These are phyloP conservation scores for Hesperia comma DNA, from an alignment of 2,888 invertebrate genomes.

Conservation along the genomic window DNA sequence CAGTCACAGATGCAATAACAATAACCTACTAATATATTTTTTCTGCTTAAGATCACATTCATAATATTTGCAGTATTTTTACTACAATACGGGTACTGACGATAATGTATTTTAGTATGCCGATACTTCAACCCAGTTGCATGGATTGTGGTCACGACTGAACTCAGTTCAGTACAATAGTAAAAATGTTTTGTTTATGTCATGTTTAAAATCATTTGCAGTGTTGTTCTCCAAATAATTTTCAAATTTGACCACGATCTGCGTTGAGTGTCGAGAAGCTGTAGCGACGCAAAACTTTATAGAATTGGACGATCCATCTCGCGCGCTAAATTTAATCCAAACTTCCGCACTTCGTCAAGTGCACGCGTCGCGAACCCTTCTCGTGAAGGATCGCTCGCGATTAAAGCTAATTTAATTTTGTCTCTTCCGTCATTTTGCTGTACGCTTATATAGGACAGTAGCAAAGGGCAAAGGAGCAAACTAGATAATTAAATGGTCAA, in stretches of 20 bases:
- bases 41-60: too few relatives aligned
- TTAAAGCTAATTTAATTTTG: constrained; percentile 16
- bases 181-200: too few relatives aligned
- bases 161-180: too few relatives aligned
- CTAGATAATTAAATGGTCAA: not conserved
- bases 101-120: too few relatives aligned
- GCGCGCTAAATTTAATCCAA: constrained; percentile 63
- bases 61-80: too few relatives aligned
- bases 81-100: too few relatives aligned
- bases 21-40: too few relatives aligned
- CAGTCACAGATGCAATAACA: too few relatives aligned
- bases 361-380: constrained; percentile 50
- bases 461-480: not conserved
- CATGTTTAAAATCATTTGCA: too few relatives aligned
- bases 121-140: too few relatives aligned
- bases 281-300: constrained; percentile 14
- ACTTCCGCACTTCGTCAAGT: constrained; percentile 70
- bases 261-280: constrained; percentile 1
- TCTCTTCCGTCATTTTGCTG: constrained; percentile 12
- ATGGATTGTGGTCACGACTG: too few relatives aligned
- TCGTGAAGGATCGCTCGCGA: constrained; percentile 49
- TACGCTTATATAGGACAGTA: not conserved
- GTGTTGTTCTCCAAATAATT: not conserved
- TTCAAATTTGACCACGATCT: not conserved
- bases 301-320: constrained; percentile 28